Evolutionary conservation across 2,888 invertebrate species (phyloP), one percentile per base, ranked within the genome.

Genomic region (Lepidochitona cinerea): DNA sequence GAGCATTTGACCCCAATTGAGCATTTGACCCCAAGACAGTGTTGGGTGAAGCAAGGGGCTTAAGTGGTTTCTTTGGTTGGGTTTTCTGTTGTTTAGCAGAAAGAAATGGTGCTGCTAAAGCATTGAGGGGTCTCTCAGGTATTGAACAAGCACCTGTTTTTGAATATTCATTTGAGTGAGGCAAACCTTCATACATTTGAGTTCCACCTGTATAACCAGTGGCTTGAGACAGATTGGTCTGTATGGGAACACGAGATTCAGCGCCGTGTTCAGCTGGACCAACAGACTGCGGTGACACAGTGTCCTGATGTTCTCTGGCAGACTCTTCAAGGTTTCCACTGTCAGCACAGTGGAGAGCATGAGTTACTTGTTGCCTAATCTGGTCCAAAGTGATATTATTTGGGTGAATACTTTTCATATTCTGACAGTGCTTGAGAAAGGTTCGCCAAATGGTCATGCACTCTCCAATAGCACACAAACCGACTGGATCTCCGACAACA

Each of bases 401-500:
- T 18, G 89, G 89, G 67, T 81, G 75, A 35, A 89, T 77, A 71
- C 87, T 87, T 14, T 82, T 81, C 85, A 88, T 84, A 71, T 88
- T 86, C 81, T 66, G 66, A 37, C 35, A 66, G 1, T 66, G 35
- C 35, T 66, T 66, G 2, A 66, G 37, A n/a, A 66, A 66, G 3
- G 36, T 2, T 37, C 37, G 14, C 66, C 66, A 66, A 26, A 66
- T 66, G 35, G 66, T 84, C 0, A 81, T 80, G 75, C 88, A 88
- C 37, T 89, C 87, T 18, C 89, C 89, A 0, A 88, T 82, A 7
- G 84, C 82, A 78, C 89, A 88, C 53, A 89, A 78, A 23, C 86
- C 87, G 5, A 87, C 83, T 5, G 88, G 87, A 73, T 89, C 87
- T 9, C 89, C 89, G 3, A 89, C 85, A 26, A 87, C 85, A 32